Conservation (phyloP, 2,797 vertebrate species). For the Eulemur mongoz region DNA sequence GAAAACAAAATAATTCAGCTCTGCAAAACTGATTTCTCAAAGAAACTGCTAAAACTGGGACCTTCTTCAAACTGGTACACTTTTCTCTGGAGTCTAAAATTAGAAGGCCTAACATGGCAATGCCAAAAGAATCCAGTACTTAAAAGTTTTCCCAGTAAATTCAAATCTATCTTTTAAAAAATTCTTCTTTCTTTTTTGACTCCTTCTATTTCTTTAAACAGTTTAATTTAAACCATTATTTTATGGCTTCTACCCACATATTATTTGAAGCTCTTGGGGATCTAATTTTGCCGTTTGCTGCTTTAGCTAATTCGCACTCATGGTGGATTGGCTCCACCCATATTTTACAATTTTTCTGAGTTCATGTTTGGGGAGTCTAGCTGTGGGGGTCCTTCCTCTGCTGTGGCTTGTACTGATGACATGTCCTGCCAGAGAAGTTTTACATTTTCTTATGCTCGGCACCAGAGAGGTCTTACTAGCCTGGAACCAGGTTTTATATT, state of each 20-base stretch:
- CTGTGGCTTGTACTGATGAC: background rate
- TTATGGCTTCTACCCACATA: background rate
- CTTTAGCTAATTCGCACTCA: background rate
- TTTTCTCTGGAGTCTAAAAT: background rate
- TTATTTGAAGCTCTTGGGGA: background rate
- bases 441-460: background rate
- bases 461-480: background rate
- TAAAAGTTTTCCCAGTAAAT: background rate
- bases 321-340: too few species aligned
- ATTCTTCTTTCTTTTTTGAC: background rate
- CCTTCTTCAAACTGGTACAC: background rate
- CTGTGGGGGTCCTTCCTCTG: too few species aligned
- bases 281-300: background rate
- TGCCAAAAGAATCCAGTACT: background rate
- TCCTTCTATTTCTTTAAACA: background rate
- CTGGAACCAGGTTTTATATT: background rate
- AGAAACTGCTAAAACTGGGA: background rate
- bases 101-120: background rate
- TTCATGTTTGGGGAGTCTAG: background rate
- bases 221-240: background rate
- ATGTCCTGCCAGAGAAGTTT: background rate
- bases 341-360: background rate
- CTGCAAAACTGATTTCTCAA: background rate
- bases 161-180: background rate
- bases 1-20: background rate